Base-by-base conservation (phyloP, 2,888 invertebrate species). In the Callyntrura sp. region DNA sequence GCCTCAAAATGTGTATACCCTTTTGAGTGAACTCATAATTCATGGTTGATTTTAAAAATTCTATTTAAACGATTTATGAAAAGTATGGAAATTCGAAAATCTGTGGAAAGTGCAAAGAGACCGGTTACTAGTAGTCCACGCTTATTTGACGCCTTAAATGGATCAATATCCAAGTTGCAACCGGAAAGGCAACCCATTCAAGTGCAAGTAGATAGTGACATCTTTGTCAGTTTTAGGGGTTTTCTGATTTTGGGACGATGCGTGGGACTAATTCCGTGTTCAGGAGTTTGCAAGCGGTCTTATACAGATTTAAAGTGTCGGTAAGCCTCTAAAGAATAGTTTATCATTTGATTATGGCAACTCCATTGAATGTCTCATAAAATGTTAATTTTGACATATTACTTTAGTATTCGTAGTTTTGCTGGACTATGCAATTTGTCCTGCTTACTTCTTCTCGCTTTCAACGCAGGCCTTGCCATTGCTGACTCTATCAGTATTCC, bases 181-280 rank as follows among this genome's bases (percentile, higher is more conserved):
- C 55, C 51, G 4, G 17, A 60, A 20, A 1, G 11, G 0, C 79
- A 23, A 35, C 5, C 11, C 0, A 8, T 14, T 17, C 12, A 11
- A 28, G 28, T 25, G 20, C 57, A 60, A 76, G 25, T 45, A 14
- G 79, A 86, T 9, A 25, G 55, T 6, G 85, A 90, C 45, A 17
- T 90, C 12, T 88, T 76, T 65, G 11, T 11, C 11, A 60, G 12
- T 48, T 85, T 91, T 17, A 81, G 91, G 35, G 85, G 88, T 3
- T 85, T 91, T 48, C 81, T 91, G 0, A 82, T 89, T 43, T n/a
- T 90, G 0, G 91, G 91, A 51, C 45, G 87, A 57, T 55, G 86
- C 25, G 23, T 91, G 9, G 91, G 90, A 0, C 23, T 91, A 11
- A 35, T 91, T 25, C 91, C 91, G 0, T 43, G 70, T 14, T 57